Conservation (phyloP, 2,113 vertebrate genomes). For the Gallinago paraguaiae region DNA sequence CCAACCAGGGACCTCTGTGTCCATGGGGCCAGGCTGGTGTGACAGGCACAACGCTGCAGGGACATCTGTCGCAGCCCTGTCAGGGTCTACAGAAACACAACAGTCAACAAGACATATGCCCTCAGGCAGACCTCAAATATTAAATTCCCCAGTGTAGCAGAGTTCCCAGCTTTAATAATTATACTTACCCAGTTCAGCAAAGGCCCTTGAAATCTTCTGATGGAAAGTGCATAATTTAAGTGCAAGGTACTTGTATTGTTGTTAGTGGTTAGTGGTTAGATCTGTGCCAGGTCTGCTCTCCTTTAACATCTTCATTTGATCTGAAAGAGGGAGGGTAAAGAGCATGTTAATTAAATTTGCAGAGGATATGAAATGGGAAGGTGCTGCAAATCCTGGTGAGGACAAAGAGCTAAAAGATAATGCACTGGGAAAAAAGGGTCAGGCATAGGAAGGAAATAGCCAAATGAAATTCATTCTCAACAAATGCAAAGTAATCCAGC, state of each 20-base stretch:
- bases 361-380: slow-evolving; percentile 71
- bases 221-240: slow-evolving; percentile 65
- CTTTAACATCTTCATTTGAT: slow-evolving; percentile 70
- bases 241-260: slow-evolving; percentile 64
- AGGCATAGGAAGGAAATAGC: slow-evolving; percentile 66
- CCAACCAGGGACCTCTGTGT: not conserved
- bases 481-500: slow-evolving; percentile 71
- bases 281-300: slow-evolving; percentile 56
- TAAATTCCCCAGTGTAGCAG: not conserved
- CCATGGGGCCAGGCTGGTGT: rapidly evolving
- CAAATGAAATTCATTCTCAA: slow-evolving; percentile 70
- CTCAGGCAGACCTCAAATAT: slow-evolving; percentile 46
- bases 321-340: slow-evolving; percentile 66
- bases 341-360: slow-evolving; percentile 72
- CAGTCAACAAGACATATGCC: slow-evolving; percentile 50
- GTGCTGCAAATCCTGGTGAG: slow-evolving; percentile 67
- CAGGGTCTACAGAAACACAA: slow-evolving; percentile 9
- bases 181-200: not conserved
- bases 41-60: not conserved
- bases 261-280: slow-evolving; percentile 65
- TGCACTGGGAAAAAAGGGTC: slow-evolving; percentile 62
- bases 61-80: not conserved
- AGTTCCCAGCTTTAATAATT: slow-evolving; percentile 60
- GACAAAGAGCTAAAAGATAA: slow-evolving; percentile 68
- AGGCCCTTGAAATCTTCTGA: slow-evolving; percentile 57